Evolutionary conservation across 2,888 invertebrate genomes (phyloP).

Genomic region (Leucania comma): DNA sequence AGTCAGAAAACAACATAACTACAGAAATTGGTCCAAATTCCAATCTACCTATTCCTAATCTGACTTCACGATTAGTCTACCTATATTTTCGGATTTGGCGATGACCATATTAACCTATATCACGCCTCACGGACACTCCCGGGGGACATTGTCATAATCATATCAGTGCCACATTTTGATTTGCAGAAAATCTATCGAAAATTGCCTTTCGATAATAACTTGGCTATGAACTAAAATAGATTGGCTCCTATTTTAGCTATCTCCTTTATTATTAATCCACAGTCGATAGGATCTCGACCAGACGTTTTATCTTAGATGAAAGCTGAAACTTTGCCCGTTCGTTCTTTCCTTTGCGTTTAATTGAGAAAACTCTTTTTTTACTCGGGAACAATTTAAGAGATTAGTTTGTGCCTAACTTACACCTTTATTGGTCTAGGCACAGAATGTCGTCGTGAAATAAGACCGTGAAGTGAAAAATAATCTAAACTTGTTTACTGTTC

Average conservation of each 20-base stretch:
- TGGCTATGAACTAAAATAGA: constrained; percentile 49
- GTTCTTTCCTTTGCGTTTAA: constrained; percentile 82
- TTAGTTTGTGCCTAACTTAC: constrained; percentile 68
- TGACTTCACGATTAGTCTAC: not conserved
- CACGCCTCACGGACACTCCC: constrained; percentile 36
- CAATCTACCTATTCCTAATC: constrained; percentile 8
- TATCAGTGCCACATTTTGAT: constrained; percentile 44
- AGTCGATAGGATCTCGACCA: constrained; percentile 78
- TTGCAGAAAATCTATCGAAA: constrained; percentile 45
- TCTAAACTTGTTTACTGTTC: not conserved
- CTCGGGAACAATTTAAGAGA: constrained; percentile 75
- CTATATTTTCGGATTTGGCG: constrained; percentile 14
- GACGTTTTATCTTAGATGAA: constrained; percentile 85
- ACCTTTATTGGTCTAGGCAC: constrained; percentile 46
- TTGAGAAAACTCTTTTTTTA: constrained; percentile 84
- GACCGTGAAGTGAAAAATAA: not conserved
- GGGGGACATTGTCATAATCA: constrained; percentile 39
- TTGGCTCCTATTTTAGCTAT: constrained; percentile 59
- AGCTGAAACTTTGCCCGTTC: constrained; percentile 82
- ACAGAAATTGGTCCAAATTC: not conserved
- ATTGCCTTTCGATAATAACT: constrained; percentile 47
- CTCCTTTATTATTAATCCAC: constrained; percentile 83
- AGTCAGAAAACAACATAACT: not conserved
- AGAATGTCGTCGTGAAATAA: constrained; percentile 9
- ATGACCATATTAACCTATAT: constrained; percentile 35